These are phyloP conservation scores for Anas bernieri DNA, from an alignment of 2,797 vertebrate species.

Conservation along the genomic window DNA sequence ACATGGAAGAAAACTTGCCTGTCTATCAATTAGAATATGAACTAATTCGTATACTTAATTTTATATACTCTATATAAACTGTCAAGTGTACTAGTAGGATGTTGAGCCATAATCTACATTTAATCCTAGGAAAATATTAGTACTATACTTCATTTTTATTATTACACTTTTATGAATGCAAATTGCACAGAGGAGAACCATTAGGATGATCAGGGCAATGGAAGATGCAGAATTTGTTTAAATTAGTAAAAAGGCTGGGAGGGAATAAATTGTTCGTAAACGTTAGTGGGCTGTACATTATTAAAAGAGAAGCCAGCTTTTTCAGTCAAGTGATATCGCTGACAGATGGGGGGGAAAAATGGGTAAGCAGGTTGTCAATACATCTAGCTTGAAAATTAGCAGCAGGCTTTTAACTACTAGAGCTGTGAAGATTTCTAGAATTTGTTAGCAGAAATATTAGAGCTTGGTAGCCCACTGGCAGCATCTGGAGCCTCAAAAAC, in stretches of 20 bases:
- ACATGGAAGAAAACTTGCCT: neutral
- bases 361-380: accelerated
- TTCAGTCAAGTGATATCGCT: neutral
- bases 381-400: neutral
- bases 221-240: neutral
- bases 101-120: neutral
- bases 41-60: neutral
- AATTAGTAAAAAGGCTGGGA: neutral
- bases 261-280: neutral
- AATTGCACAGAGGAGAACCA: neutral
- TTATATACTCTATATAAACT: neutral
- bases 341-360: neutral
- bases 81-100: neutral
- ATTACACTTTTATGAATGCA: neutral
- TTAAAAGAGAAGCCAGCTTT: neutral
- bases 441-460: neutral
- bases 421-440: neutral
- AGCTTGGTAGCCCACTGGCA: neutral
- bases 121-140: neutral
- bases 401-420: neutral
- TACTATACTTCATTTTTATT: neutral
- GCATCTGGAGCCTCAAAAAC: neutral
- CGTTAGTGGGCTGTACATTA: neutral
- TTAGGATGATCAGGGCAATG: neutral
- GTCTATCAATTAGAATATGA: neutral